A percentile compares a stretch with the other conserved stretches of the same genome.
Conservation (phyloP, 2,797 vertebrate species). For the Sciurus vulgaris region DNA sequence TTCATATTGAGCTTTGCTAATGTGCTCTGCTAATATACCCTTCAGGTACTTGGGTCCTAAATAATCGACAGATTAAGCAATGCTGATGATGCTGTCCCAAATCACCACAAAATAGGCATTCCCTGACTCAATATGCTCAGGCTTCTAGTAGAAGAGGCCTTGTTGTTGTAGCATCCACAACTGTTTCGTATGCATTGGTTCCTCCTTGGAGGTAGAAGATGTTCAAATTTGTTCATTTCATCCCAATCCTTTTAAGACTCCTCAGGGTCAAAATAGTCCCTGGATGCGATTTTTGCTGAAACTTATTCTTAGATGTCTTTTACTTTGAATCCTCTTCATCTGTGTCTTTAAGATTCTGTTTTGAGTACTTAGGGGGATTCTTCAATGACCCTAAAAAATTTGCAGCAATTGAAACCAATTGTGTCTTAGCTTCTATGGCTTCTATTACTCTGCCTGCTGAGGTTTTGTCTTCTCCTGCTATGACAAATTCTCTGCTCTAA, state of each 20-base stretch:
- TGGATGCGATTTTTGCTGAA: not conserved
- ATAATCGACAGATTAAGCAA: not conserved
- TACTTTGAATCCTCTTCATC: not conserved
- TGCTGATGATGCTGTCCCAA: no score
- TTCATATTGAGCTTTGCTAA: not conserved
- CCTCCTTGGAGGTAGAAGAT: not conserved
- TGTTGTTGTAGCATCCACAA: not conserved
- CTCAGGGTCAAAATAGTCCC: not conserved
- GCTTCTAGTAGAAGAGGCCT: not conserved
- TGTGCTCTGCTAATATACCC: not conserved
- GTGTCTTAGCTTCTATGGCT: not conserved
- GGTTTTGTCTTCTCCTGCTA: not conserved
- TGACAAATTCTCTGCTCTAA: not conserved
- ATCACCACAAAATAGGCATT: rapidly evolving
- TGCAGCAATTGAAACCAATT: not conserved
- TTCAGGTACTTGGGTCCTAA: not conserved
- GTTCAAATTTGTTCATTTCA: not conserved
- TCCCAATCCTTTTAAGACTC: not conserved
- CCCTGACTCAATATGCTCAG: not conserved
- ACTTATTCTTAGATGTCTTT: not conserved
- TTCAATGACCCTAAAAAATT: not conserved
- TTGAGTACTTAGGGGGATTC: not conserved
- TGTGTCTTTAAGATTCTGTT: not conserved
- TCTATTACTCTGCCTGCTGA: not conserved
- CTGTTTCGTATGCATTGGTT: not conserved